Evolutionary conservation across 2,113 vertebrate species (phyloP).

Genomic region (Anoura caudifer): DNA sequence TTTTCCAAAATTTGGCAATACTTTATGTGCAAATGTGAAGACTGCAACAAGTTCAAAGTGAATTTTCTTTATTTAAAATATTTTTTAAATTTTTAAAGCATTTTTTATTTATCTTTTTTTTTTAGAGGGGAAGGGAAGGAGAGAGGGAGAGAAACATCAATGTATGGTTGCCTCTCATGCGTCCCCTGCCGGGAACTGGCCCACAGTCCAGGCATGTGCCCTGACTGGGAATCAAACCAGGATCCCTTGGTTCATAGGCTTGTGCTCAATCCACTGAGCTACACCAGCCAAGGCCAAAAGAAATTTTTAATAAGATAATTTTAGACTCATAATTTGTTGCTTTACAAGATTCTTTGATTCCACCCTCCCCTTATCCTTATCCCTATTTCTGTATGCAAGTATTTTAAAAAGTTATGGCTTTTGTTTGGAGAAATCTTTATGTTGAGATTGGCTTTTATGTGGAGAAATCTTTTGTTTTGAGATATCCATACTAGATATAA

Average conservation of each 20-base stretch:
- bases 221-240: no score
- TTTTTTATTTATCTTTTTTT: no score
- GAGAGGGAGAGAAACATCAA: no score
- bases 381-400: background rate
- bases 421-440: background rate
- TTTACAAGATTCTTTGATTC: background rate
- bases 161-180: no score
- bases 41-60: background rate
- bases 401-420: background rate
- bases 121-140: no score
- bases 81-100: no score
- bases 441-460: no score
- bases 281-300: no score
- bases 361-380: fast-evolving
- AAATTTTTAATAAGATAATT: background rate
- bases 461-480: background rate
- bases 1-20: background rate
- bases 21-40: background rate
- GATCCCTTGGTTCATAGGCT: no score
- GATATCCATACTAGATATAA: background rate
- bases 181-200: no score
- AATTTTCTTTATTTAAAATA: background rate
- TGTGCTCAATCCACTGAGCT: no score
- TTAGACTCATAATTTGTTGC: background rate
- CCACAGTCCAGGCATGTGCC: no score